Conservation (phyloP, 2,797 vertebrate genomes). For the Molossus molossus region DNA sequence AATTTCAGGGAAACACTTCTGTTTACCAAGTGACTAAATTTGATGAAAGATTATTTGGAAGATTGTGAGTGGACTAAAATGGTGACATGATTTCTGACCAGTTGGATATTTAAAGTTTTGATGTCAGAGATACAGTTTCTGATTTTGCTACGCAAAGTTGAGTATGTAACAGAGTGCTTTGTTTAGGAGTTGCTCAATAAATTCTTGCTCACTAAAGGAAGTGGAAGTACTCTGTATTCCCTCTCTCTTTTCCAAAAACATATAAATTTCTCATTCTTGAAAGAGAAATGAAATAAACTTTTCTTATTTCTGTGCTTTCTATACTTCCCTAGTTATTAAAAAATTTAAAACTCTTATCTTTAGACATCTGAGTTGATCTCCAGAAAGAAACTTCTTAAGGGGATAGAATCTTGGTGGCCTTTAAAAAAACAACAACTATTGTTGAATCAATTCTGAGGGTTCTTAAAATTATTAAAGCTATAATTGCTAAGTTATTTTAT, state of each 20-base stretch:
- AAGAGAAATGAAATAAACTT: conserved; percentile 62
- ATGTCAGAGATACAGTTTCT: background rate
- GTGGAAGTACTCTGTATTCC: background rate
- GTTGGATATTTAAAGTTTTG: background rate
- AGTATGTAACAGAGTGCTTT: background rate
- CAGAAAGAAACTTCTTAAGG: conserved; percentile 53
- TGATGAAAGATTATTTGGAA: background rate
- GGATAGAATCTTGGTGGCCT: background rate
- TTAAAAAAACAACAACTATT: background rate
- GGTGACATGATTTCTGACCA: conserved; percentile 10
- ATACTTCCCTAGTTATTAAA: conserved; percentile 5
- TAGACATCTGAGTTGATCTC: conserved; percentile 26
- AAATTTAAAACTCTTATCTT: conserved; percentile 45
- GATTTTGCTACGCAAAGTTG: background rate
- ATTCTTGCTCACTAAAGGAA: conserved; percentile 43
- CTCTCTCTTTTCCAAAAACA: conserved; percentile 23
- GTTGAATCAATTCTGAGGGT: conserved; percentile 28
- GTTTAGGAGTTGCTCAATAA: conserved; percentile 59
- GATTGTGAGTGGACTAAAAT: conserved; percentile 28
- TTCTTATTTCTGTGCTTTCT: conserved; percentile 55
- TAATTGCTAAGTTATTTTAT: conserved; percentile 59
- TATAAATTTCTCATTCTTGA: conserved; percentile 41
- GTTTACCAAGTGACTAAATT: conserved; percentile 26
- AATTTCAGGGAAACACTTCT: conserved; percentile 42
- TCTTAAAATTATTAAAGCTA: conserved; percentile 43